Evolutionary conservation across 2,888 invertebrate species (phyloP).

Genomic region (Charanyca ferruginea): DNA sequence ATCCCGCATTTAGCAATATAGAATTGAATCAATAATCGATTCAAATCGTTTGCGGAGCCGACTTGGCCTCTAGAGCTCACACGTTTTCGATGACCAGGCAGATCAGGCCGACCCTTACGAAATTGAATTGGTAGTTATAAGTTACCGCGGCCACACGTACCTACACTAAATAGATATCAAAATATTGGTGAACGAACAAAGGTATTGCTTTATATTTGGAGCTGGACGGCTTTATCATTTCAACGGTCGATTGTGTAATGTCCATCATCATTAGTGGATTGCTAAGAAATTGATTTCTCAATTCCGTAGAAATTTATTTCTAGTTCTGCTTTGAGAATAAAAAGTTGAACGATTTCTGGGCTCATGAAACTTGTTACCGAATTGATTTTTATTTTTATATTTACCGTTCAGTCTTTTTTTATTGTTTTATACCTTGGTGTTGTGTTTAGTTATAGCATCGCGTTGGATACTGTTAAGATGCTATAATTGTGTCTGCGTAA

Average conservation of each 20-base stretch:
- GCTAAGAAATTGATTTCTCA: slow-evolving; percentile 18
- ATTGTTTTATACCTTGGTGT: no score
- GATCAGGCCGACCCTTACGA: slow-evolving; percentile 67
- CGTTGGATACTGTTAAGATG: no score
- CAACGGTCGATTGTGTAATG: slow-evolving; percentile 28
- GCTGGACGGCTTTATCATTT: slow-evolving; percentile 34
- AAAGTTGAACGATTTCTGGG: neutral
- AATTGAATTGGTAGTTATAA: slow-evolving; percentile 74
- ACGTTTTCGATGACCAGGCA: slow-evolving; percentile 68
- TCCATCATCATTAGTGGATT: slow-evolving; percentile 44
- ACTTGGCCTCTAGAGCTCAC: slow-evolving; percentile 62
- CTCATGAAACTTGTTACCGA: no score
- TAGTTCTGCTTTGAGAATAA: slow-evolving; percentile 7
- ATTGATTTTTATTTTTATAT: no score
- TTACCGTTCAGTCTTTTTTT: no score
- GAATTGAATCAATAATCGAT: slow-evolving; percentile 63
- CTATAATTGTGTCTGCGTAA: no score
- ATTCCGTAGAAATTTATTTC: slow-evolving; percentile 13
- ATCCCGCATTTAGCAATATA: slow-evolving; percentile 53
- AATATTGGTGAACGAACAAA: slow-evolving; percentile 64
- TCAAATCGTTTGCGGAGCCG: slow-evolving; percentile 53
- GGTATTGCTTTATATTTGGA: slow-evolving; percentile 36
- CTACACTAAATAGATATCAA: slow-evolving; percentile 64
- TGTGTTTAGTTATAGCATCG: no score
- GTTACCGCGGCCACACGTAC: slow-evolving; percentile 59